Evolutionary conservation across 2,888 invertebrate genomes (phyloP), one percentile per base, ranked within the genome.

Genomic region (Bimastos eiseni): DNA sequence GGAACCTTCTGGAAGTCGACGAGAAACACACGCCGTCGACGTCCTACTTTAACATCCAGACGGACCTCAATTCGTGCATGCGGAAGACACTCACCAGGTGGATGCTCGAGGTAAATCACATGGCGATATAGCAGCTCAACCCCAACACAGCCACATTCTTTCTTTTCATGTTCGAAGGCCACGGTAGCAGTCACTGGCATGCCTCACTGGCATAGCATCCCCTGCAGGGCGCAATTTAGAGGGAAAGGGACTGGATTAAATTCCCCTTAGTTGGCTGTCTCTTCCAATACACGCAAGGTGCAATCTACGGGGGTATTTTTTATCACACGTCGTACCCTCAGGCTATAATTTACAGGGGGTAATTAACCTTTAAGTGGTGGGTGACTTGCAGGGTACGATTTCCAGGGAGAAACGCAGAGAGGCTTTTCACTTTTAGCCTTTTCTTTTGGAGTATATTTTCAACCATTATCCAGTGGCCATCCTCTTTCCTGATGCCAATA

Each of bases 51-150:
- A 97, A 97, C 95, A 97, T 98, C 94, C 98, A 98, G 96, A 97
- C 96, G 93, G 98, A 98, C 95, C 96, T 98, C 94, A 97, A 97
- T 93, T 97, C 97, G 91, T 96, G 97, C 94, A 98, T 98, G 98
- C 96, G 98, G 95, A 97, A 97, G 95, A 97, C 98, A 95, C 98
- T 98, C 94, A 97, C 98, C 94, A 97, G 97, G 95, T 98, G 98
- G 98, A 98, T 98, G 98, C 97, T 98, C 96, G 98, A 98, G 97
- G 98, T 98, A 96, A 95, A 38, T 36, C 6, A 5, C 34, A 30
- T 17, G 37, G 86, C 86, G 86, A n/a, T 36, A 30, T 30, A 4
- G 36, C 2, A 19, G 86, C 36, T 13, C 19, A n/a, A 86, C 55
- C 24, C 55, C 11, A 70, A n/a, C n/a, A 70, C 70, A 11, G 11